Percentiles rank a stretch among this genome's conserved stretches.
Conservation (phyloP, 1,140 invertebrate genomes). For the Zaprionus lachaisei region DNA sequence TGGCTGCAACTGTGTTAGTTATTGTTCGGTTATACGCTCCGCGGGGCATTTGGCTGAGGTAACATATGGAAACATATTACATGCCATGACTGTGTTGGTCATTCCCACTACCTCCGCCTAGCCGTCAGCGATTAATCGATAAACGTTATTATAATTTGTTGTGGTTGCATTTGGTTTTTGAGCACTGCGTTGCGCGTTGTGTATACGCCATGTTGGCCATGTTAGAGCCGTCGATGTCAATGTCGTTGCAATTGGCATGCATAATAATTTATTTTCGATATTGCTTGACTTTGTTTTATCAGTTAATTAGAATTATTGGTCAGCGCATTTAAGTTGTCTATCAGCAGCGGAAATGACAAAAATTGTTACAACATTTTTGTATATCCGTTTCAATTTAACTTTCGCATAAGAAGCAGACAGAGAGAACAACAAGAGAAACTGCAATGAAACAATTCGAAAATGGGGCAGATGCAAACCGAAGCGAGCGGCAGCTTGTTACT, state of each 20-base stretch:
- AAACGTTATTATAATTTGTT: conserved; percentile 81
- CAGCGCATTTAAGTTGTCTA: conserved; percentile 54
- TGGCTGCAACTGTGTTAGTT: conserved; percentile 4
- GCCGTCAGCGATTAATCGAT: conserved; percentile 64
- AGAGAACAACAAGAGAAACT: conserved; percentile 2
- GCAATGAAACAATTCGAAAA: conserved; percentile 38
- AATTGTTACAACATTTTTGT: conserved; percentile 56
- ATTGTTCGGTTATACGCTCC: conserved; percentile 20
- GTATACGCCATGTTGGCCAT: conserved; percentile 52
- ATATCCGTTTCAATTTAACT: conserved; percentile 78
- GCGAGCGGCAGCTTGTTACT: conserved; percentile 41
- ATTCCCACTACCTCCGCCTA: neutral
- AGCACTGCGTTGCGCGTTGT: conserved; percentile 7
- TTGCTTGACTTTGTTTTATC: conserved; percentile 58
- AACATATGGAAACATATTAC: conserved; percentile 68
- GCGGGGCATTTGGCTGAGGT: conserved; percentile 36
- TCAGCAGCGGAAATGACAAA: conserved; percentile 59
- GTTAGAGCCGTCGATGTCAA: conserved; percentile 47
- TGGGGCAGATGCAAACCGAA: conserved; percentile 65
- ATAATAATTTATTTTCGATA: conserved; percentile 63
- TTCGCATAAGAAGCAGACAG: conserved; percentile 42
- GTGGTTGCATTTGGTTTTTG: conserved; percentile 39
- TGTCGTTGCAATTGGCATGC: conserved; percentile 35
- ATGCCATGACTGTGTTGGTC: conserved; percentile 27
- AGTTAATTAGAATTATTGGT: conserved; percentile 76